Evolutionary conservation across 2,113 vertebrate species (phyloP), one percentile per base, ranked within the genome.

Genomic region (Bungarus multicinctus): DNA sequence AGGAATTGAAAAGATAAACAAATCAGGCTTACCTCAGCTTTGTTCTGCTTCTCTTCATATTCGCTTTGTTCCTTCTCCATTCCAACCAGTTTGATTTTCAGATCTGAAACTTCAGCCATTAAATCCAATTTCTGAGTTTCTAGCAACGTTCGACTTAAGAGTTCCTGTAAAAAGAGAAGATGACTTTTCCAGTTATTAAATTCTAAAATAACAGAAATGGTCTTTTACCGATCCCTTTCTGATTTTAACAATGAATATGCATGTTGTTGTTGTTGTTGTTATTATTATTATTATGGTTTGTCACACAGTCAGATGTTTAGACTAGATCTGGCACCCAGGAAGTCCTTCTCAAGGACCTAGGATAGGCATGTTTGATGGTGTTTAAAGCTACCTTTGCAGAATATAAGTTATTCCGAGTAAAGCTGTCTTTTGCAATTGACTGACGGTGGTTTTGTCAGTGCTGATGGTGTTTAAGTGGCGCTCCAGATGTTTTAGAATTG

Each of bases 51-150:
- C 93, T 99, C 99, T 69, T 98, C 97, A 18, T 98, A 98, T 87
- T 98, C 98, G 92, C 94, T 97, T 93, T 98, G 98, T 91, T 99
- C 99, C 95, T 98, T 99, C 95, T 99, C 99, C 98, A 99, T 99
- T 91, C 98, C 98, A 96, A 98, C 98, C 94, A 99, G 97, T 92
- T 99, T 99, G 90, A 99, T 97, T 97, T 99, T 99, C 96, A 99
- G 97, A 95, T 98, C 98, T 93, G 99, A 99, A 93, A 99, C 98
- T 97, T 99, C 99, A 94, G 98, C 98, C 98, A 98, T 98, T 92
- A 99, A 98, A 97, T 98, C 98, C 23, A 98, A 97, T 96, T 99
- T 99, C 97, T 99, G 99, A 55, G 97, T 98, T 97, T 99, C 99
- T 1, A 99, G 98, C 4, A 98, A 98, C 47, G 98, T 98, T 93